Conservation (phyloP, 1,140 invertebrate species). For the Ostrea edulis region DNA sequence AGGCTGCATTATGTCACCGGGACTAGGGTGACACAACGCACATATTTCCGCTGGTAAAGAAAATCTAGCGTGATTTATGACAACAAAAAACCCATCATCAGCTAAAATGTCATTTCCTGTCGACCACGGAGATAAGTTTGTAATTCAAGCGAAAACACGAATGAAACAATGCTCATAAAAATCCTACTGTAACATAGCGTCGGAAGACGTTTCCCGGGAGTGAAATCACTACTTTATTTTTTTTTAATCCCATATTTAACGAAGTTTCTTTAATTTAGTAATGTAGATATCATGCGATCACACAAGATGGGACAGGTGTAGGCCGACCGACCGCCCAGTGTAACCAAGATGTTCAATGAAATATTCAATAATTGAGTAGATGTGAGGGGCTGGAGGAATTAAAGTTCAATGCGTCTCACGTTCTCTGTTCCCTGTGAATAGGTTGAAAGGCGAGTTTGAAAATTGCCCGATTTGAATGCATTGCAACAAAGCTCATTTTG, state of each 20-base stretch:
- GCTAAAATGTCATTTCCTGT: slow-evolving; percentile 9
- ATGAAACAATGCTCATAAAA: slow-evolving; percentile 22
- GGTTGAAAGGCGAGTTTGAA: slow-evolving; percentile 8
- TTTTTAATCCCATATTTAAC: neutral
- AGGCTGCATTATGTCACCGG: neutral
- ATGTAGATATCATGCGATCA: neutral
- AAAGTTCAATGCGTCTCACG: neutral
- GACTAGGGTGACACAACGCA: neutral
- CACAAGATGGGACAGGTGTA: neutral
- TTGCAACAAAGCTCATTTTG: neutral
- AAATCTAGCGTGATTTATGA: slow-evolving; percentile 7
- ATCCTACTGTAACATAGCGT: too few species aligned
- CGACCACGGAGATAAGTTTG: neutral
- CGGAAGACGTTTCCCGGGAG: neutral
- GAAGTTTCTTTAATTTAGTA: neutral
- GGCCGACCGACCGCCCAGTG: neutral
- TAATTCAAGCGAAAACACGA: slow-evolving; percentile 15
- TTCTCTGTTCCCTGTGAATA: neutral
- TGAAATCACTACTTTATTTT: neutral
- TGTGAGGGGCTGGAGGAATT: neutral
- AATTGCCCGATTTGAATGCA: slow-evolving; percentile 13
- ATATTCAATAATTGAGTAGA: slow-evolving; percentile 5
- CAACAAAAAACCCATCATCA: neutral
- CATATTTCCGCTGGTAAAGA: neutral
- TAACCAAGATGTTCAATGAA: neutral